These are phyloP conservation scores for Atopsyche davidsoni DNA, from an alignment of 1,140 invertebrate genomes.

Conservation along the genomic window DNA sequence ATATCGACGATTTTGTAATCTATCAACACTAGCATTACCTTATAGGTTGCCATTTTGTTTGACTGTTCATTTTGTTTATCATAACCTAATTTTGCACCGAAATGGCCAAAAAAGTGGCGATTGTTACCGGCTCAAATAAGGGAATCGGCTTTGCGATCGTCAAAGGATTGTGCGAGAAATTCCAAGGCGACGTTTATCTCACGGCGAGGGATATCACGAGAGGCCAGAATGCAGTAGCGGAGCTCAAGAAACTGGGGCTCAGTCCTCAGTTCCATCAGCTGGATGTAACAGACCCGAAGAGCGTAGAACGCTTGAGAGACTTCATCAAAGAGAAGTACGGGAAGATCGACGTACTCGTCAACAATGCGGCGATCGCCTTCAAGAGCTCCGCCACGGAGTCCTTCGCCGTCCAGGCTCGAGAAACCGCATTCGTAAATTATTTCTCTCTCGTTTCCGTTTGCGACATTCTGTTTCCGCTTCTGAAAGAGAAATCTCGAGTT, in stretches of 20 bases:
- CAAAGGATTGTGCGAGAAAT: slow-evolving; percentile 57
- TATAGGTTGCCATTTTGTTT: too few relatives aligned
- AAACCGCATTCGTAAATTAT: slow-evolving; percentile 65
- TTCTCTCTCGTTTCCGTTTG: slow-evolving; percentile 59
- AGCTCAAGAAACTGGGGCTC: slow-evolving; percentile 47
- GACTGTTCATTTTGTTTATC: too few relatives aligned
- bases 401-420: slow-evolving; percentile 61
- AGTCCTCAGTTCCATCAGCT: slow-evolving; percentile 62
- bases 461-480: slow-evolving; percentile 60
- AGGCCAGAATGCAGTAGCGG: slow-evolving; percentile 53
- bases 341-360: slow-evolving; percentile 74
- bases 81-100: too few relatives aligned
- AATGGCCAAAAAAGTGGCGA: slow-evolving; percentile 46
- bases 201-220: slow-evolving; percentile 54
- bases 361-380: slow-evolving; percentile 80
- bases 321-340: slow-evolving; percentile 60
- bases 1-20: too few relatives aligned
- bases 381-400: slow-evolving; percentile 56
- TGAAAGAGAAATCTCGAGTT: slow-evolving; percentile 61
- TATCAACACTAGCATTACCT: too few relatives aligned
- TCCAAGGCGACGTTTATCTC: slow-evolving; percentile 57
- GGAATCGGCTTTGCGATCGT: slow-evolving; percentile 68
- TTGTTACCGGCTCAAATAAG: slow-evolving; percentile 70
- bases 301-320: slow-evolving; percentile 52
- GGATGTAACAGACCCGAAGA: slow-evolving; percentile 57